These are phyloP conservation scores for Achroia grisella DNA, from an alignment of 1,140 invertebrate species.

Conservation along the genomic window DNA sequence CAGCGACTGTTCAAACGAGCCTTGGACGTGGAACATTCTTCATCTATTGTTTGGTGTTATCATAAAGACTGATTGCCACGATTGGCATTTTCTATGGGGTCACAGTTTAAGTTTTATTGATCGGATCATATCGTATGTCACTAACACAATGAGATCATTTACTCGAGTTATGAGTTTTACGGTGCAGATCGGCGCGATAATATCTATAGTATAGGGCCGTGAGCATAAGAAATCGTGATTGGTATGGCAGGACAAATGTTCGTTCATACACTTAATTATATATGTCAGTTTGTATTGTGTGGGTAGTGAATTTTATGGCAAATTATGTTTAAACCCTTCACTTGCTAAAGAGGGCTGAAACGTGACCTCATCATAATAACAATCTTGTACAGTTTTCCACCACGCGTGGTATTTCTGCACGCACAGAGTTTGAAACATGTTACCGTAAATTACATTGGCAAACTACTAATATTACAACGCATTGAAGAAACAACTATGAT, in stretches of 20 bases:
- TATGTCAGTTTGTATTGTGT: no score
- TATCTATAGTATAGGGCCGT: conserved; percentile 13
- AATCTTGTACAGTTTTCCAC: conserved; percentile 4
- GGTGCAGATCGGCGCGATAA: conserved; percentile 39
- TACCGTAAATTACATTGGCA: conserved; percentile 8
- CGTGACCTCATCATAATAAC: conserved; percentile 11
- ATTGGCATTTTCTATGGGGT: conserved; percentile 51
- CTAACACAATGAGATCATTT: conserved; percentile 39
- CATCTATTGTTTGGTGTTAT: conserved; percentile 24
- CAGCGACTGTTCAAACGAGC: conserved; percentile 79
- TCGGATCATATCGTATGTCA: conserved; percentile 40
- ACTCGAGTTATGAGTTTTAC: conserved; percentile 27
- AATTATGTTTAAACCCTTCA: neutral
- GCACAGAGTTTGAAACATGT: conserved; percentile 18
- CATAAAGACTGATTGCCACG: conserved; percentile 17
- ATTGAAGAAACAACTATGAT: neutral
- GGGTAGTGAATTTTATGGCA: no score
- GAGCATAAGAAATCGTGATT: conserved; percentile 21
- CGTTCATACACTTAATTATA: no score
- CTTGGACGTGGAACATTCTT: conserved; percentile 77
- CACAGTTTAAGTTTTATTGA: conserved; percentile 36
- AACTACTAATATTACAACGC: conserved; percentile 1
- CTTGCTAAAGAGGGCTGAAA: conserved; percentile 1
- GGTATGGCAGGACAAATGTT: neutral
- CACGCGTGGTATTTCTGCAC: conserved; percentile 25